Percentiles rank a stretch among this genome's conserved stretches.
Evolutionary conservation across 2,888 invertebrate genomes (phyloP).

Genomic region (Oscheius sp.): DNA sequence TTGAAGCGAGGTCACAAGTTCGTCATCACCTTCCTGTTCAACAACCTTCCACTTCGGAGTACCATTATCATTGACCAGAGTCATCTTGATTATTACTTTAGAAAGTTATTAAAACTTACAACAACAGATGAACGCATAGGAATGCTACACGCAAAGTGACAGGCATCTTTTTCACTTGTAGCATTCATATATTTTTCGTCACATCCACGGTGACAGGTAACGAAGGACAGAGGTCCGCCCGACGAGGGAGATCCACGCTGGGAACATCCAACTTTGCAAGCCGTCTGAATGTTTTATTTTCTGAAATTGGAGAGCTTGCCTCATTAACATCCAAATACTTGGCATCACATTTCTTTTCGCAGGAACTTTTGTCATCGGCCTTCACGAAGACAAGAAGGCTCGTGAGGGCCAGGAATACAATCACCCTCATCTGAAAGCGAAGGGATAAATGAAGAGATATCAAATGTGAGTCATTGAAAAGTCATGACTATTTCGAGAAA

Average conservation of each 20-base stretch:
- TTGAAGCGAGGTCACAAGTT: conserved; percentile 8
- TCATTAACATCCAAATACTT: conserved; percentile 11
- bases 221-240: conserved; percentile 12
- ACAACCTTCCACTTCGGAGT: conserved; percentile 15
- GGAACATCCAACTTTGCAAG: conserved; percentile 28
- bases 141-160: conserved; percentile 41
- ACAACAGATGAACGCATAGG: conserved; percentile 28
- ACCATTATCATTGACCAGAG: conserved; percentile 12
- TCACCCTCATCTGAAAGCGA: conserved; percentile 23
- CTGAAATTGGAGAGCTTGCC: not conserved
- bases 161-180: conserved; percentile 26
- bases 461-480: not conserved
- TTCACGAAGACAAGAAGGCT: not conserved
- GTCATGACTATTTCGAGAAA: no score
- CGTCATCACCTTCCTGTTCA: conserved; percentile 21
- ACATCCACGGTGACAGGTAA: conserved; percentile 22
- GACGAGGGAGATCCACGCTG: conserved; percentile 9
- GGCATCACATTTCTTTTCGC: conserved; percentile 14
- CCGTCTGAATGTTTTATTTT: not conserved
- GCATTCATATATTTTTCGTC: conserved; percentile 11
- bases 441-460: not conserved
- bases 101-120: conserved; percentile 10
- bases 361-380: conserved; percentile 27
- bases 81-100: not conserved
- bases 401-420: conserved; percentile 17